Conservation (phyloP, 2,797 vertebrate genomes). For the Crenuchus spilurus region DNA sequence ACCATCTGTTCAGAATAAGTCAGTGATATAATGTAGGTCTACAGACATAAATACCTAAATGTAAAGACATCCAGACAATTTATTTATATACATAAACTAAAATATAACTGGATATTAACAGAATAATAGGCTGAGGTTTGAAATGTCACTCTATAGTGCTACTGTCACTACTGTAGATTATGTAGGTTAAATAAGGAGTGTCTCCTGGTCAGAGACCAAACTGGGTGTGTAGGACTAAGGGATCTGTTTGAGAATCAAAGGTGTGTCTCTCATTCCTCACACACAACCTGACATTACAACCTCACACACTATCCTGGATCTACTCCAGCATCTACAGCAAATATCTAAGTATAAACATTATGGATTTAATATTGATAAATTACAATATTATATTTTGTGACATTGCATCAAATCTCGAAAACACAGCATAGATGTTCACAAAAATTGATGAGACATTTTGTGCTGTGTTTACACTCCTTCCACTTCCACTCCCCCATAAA, state of each 20-base stretch:
- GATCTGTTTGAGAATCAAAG: slow-evolving; percentile 49
- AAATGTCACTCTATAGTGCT: neutral
- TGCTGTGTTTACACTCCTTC: too few relatives aligned
- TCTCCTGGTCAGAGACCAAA: neutral
- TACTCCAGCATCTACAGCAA: slow-evolving; percentile 34
- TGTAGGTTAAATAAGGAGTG: neutral
- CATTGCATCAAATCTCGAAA: too few relatives aligned
- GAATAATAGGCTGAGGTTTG: too few relatives aligned
- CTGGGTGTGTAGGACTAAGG: slow-evolving; percentile 39
- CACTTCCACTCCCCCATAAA: too few relatives aligned
- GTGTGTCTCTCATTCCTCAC: slow-evolving; percentile 45
- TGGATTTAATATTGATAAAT: too few relatives aligned
- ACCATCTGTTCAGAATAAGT: neutral
- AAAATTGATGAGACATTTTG: too few relatives aligned
- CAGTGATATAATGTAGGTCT: neutral
- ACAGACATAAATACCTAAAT: neutral
- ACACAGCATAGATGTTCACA: too few relatives aligned
- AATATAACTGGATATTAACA: too few relatives aligned
- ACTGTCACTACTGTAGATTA: neutral
- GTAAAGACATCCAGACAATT: too few relatives aligned
- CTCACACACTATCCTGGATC: slow-evolving; percentile 41
- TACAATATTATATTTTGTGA: too few relatives aligned
- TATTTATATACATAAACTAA: too few relatives aligned
- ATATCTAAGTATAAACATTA: neutral
- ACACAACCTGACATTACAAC: slow-evolving; percentile 29